Conservation (phyloP, 2,888 invertebrate species). For the Coronaproctus castanopsis region DNA sequence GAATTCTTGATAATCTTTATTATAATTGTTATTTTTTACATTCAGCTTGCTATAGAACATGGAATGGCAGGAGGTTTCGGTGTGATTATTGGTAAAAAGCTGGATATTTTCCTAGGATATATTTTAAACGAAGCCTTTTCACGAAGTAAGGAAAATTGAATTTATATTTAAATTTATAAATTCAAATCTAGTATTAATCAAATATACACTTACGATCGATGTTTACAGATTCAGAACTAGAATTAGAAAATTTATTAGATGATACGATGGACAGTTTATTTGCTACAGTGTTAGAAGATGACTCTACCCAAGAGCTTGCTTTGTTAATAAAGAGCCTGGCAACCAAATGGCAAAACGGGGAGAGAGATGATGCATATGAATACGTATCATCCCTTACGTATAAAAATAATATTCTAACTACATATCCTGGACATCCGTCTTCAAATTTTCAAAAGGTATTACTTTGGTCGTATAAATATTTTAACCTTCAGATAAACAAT, state of each 20-base stretch:
- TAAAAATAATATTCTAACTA: not conserved
- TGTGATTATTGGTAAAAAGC: not conserved
- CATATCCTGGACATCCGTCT: no score
- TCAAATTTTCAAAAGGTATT: no score
- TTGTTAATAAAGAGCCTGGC: not conserved
- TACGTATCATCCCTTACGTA: not conserved
- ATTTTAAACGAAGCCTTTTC: not conserved
- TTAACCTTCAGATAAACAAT: no score
- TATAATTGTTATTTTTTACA: no score
- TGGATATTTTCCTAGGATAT: not conserved
- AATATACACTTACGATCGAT: no score
- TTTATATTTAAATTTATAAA: not conserved
- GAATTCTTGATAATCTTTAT: no score
- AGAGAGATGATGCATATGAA: not conserved
- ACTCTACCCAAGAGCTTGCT: not conserved
- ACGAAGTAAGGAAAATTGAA: no score
- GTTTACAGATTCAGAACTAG: not conserved
- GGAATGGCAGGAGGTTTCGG: not conserved
- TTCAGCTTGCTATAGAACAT: not conserved
- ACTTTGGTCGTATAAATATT: no score
- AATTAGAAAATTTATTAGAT: not conserved
- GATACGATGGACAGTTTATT: not conserved
- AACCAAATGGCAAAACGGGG: not conserved
- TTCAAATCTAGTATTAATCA: not conserved
- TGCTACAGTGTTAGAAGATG: not conserved